Percentiles rank a stretch among this genome's conserved stretches.
phyloP scores from a whole-genome alignment of 2,888 invertebrate species.

The Netelia melanura region DNA sequence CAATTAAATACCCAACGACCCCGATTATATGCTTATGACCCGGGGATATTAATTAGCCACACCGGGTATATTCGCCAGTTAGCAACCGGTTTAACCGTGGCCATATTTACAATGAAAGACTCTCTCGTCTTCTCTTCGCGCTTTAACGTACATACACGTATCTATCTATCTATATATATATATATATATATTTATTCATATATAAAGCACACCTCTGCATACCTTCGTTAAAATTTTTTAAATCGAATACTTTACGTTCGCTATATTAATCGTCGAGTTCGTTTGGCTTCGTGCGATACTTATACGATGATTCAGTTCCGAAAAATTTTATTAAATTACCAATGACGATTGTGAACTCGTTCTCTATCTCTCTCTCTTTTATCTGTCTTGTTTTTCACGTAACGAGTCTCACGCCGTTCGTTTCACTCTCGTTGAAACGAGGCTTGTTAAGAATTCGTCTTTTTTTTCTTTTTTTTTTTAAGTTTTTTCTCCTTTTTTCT shows the following conservation, averaged over 20 bases:
- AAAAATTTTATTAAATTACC: constrained; percentile 50
- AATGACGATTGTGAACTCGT: constrained; percentile 5
- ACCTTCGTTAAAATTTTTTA: constrained; percentile 25
- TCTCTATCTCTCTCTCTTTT: constrained; percentile 14
- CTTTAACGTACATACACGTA: constrained; percentile 3
- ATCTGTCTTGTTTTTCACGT: background rate
- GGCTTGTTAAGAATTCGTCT: background rate
- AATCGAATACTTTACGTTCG: constrained; percentile 43
- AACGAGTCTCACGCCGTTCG: background rate
- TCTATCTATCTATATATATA: background rate
- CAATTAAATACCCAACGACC: constrained; percentile 64
- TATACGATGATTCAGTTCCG: background rate
- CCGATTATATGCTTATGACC: constrained; percentile 57
- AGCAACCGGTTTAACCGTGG: constrained; percentile 63
- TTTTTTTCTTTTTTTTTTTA: too few relatives aligned
- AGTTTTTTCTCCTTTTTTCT: background rate
- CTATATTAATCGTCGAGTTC: constrained; percentile 51
- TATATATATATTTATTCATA: background rate
- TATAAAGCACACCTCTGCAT: constrained; percentile 36
- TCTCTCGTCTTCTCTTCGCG: background rate
- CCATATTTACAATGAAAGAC: constrained; percentile 62
- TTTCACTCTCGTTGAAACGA: constrained; percentile 46
- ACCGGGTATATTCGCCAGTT: constrained; percentile 50
- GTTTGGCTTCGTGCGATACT: background rate
- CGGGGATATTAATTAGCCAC: constrained; percentile 65